Evolutionary conservation across 2,113 vertebrate species (phyloP).

Genomic region (Anas platyrhynchos): DNA sequence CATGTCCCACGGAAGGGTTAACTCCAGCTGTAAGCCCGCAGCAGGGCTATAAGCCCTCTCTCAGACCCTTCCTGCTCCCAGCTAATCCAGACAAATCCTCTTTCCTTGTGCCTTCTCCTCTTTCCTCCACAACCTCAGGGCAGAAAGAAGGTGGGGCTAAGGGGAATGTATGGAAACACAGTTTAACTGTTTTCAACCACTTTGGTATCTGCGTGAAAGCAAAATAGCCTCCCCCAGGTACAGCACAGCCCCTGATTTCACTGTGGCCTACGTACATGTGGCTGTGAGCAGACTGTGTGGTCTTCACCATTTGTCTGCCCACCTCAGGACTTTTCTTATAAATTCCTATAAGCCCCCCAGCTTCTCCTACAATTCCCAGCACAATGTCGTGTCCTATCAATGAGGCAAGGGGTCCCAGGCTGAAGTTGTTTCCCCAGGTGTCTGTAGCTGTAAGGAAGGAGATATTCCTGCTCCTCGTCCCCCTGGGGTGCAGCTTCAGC

Average conservation of each 20-base stretch:
- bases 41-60: not conserved
- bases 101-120: not conserved
- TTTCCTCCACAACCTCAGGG: not conserved
- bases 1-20: not conserved
- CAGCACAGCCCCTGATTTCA: rapidly evolving
- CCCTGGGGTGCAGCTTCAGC: not conserved
- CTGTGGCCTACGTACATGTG: rapidly evolving
- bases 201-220: not conserved
- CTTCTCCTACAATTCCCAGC: not conserved
- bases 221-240: not conserved
- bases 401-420: not conserved
- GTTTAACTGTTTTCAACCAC: not conserved
- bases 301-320: not conserved
- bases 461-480: not conserved
- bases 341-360: too few species aligned
- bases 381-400: not conserved
- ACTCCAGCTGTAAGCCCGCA: conserved; percentile 14
- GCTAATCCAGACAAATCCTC: conserved; percentile 50
- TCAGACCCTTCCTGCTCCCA: not conserved
- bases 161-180: not conserved
- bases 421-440: not conserved
- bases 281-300: not conserved
- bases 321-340: not conserved
- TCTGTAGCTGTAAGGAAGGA: not conserved
- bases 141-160: not conserved